phyloP scores from a whole-genome alignment of 2,888 invertebrate genomes.

The Dorcus parallelipipedus region DNA sequence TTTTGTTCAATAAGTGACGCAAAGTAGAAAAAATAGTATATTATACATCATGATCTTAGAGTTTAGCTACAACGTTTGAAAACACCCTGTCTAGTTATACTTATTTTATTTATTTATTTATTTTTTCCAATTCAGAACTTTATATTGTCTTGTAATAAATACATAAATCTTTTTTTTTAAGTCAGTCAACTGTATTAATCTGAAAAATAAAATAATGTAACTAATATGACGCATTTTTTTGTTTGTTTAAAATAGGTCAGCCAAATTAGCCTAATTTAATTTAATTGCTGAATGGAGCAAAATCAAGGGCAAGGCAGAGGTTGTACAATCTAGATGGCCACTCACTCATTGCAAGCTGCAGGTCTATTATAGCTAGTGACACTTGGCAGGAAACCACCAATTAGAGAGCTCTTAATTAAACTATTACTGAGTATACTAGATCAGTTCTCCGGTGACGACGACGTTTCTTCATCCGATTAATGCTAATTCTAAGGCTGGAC shows the following conservation, averaged over 20 bases:
- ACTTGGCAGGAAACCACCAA: slow-evolving; percentile 43
- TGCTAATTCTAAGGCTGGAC: slow-evolving; percentile 26
- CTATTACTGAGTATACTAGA: slow-evolving; percentile 33
- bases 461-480: slow-evolving; percentile 4
- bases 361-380: slow-evolving; percentile 30
- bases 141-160: too few species aligned
- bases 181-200: too few species aligned
- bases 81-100: too few species aligned
- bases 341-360: slow-evolving; percentile 29
- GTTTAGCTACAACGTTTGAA: too few species aligned
- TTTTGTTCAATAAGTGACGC: too few species aligned
- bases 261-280: slow-evolving; percentile 6
- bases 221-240: too few species aligned
- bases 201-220: too few species aligned
- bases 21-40: too few species aligned
- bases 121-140: too few species aligned
- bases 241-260: background rate
- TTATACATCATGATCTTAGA: too few species aligned
- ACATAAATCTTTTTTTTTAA: too few species aligned
- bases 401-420: slow-evolving; percentile 39
- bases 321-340: slow-evolving; percentile 23
- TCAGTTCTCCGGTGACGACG: slow-evolving; percentile 27
- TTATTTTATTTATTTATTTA: too few species aligned
- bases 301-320: slow-evolving; percentile 14
- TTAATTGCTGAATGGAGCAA: background rate